Base-by-base conservation (phyloP, 2,888 invertebrate species). In the Tethea ocularis region DNA sequence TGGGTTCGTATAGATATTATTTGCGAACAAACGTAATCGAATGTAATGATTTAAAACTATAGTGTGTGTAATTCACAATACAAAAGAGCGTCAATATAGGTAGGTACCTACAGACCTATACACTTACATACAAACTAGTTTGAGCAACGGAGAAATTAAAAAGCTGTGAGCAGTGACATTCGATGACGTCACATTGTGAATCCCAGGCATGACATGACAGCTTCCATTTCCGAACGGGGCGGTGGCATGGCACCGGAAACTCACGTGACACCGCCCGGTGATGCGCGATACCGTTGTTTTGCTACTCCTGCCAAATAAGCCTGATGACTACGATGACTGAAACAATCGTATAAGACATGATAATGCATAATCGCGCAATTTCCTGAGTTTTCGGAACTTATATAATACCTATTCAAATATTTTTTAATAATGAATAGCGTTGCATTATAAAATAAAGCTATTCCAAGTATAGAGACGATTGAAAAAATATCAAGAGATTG, bases 171-270 rank as follows among this genome's bases (percentile, higher is more conserved):
- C 20, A 20, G 46, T 46, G 46, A 46, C 46, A 46, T 20, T 46
- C 3, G 46, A 20, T 69, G 68, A 66, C 60, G 69, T 68, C 67
- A 70, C 64, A 57, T 61, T 63, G 58, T 66, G 61, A 59, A 60
- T 46, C 46, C 20, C 17, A 10, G 46, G 20, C 46, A 20, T 66
- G 86, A 81, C 46, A 20, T 66, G 86, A 81, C 87, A 86, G 78
- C 72, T 75, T 86, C 80, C 77, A 88, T 88, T 88, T 89, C 87
- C 87, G 84, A 78, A 73, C 68, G 72, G 68, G 74, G 70, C 75
- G 66, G 61, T n/a, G n/a, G 60, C 59, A 61, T 62, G 69, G n/a
- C n/a, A n/a, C 70, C 80, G 84, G 87, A 84, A 82, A 70, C 74
- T 61, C 65, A 20, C 46, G 17, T 46, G 46, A 46, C 20, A 20